These are phyloP conservation scores for Lipotes vexillifer DNA, from an alignment of 2,113 vertebrate species.

Conservation along the genomic window DNA sequence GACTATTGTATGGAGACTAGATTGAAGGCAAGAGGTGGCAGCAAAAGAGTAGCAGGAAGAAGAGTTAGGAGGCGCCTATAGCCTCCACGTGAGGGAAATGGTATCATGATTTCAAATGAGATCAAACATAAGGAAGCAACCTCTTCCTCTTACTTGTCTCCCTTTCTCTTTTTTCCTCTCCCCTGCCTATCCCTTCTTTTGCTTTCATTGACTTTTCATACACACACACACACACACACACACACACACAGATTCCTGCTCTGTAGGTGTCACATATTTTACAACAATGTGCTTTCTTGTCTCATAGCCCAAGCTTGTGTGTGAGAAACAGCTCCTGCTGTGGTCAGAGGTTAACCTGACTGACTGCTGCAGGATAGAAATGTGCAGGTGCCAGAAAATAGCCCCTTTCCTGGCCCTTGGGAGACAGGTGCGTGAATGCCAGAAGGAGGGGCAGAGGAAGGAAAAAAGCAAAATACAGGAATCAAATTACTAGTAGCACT, in stretches of 20 bases:
- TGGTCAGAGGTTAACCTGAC: neutral
- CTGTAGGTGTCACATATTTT: neutral
- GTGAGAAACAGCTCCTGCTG: neutral
- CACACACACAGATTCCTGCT: neutral
- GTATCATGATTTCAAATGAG: neutral
- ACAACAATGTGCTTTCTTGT: neutral
- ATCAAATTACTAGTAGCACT: rapidly evolving
- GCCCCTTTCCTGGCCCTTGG: neutral
- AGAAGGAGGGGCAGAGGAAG: neutral
- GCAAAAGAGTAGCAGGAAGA: neutral
- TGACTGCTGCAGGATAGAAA: neutral
- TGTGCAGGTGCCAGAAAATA: neutral
- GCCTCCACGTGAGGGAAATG: neutral
- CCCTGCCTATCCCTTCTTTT: neutral
- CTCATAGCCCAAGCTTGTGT: neutral
- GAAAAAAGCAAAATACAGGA: neutral
- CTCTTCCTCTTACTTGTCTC: neutral
- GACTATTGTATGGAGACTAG: neutral
- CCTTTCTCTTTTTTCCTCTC: neutral
- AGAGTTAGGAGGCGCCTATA: rapidly evolving
- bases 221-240: neutral
- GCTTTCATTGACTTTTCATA: neutral
- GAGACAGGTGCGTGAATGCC: neutral
- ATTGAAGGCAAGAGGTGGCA: neutral
- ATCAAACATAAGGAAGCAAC: neutral